Evolutionary conservation across 2,888 invertebrate genomes (phyloP).

Genomic region (Metalampra italica): DNA sequence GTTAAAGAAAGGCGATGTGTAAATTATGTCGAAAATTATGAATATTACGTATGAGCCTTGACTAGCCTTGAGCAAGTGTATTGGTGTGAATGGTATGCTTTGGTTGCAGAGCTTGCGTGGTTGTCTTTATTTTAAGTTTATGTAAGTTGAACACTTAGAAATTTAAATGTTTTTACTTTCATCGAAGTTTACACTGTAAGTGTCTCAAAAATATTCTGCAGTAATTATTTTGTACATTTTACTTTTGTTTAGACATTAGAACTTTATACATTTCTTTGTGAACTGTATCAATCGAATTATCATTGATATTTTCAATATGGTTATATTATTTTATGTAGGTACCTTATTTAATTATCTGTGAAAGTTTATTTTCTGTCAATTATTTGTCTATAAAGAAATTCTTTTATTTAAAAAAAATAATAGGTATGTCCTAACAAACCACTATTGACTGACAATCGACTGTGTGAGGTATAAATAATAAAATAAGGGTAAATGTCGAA

Average conservation of each 20-base stretch:
- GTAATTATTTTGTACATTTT: background rate
- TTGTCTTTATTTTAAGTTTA: conserved; percentile 25
- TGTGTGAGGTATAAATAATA: conserved; percentile 47
- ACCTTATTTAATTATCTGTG: too few species aligned
- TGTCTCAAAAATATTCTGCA: conserved; percentile 42
- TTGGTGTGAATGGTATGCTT: conserved; percentile 42
- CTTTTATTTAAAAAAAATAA: background rate
- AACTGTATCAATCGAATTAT: too few species aligned
- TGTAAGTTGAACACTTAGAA: conserved; percentile 15
- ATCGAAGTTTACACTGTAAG: conserved; percentile 58
- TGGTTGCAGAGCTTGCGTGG: conserved; percentile 45
- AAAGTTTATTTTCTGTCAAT: too few species aligned
- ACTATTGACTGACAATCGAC: conserved; percentile 68
- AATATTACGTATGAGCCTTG: too few species aligned
- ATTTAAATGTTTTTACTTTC: conserved; percentile 34
- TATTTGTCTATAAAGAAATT: too few species aligned
- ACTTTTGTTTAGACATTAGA: background rate
- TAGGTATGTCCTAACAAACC: conserved; percentile 16
- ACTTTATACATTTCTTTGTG: too few species aligned
- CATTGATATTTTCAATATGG: too few species aligned
- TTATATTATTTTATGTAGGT: too few species aligned
- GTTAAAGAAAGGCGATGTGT: too few species aligned
- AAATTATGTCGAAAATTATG: conserved; percentile 11
- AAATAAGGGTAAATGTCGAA: conserved; percentile 63
- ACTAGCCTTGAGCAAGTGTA: conserved; percentile 24